Evolutionary conservation across 2,113 vertebrate genomes (phyloP).

Genomic region (Cheirogaleus medius): DNA sequence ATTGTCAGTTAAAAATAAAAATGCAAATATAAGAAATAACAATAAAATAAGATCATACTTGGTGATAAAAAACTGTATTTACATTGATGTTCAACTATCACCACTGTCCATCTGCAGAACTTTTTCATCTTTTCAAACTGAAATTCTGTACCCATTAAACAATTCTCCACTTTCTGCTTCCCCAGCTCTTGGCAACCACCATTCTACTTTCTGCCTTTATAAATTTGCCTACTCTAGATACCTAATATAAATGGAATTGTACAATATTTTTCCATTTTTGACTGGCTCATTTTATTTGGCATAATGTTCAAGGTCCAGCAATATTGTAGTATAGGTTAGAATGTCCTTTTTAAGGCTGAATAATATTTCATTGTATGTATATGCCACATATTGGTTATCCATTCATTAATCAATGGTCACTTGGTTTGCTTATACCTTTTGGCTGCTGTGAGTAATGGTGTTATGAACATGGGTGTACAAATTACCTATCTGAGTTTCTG

Average conservation of each 20-base stretch:
- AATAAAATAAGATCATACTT: not conserved
- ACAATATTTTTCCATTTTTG: not conserved
- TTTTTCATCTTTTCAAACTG: not conserved
- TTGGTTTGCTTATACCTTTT: not conserved
- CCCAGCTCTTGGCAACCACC: too few relatives aligned
- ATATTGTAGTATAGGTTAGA: not conserved
- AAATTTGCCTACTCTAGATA: not conserved
- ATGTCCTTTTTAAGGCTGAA: not conserved
- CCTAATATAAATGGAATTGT: not conserved
- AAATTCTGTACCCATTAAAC: not conserved
- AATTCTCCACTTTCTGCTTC: not conserved
- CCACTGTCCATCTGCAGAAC: not conserved
- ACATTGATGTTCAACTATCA: not conserved
- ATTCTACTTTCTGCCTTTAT: not conserved
- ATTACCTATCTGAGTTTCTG: not conserved
- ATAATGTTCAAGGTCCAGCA: not conserved
- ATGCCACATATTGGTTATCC: not conserved
- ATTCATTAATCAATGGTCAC: not conserved
- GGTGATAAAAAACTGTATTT: not conserved
- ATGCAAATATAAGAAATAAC: not conserved
- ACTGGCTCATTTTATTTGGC: not conserved
- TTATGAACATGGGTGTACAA: not conserved
- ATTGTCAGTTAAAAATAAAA: not conserved
- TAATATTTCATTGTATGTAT: not conserved
- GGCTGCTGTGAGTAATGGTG: not conserved